phyloP scores from a whole-genome alignment of 2,797 vertebrate genomes.

The Champsocephalus esox region DNA sequence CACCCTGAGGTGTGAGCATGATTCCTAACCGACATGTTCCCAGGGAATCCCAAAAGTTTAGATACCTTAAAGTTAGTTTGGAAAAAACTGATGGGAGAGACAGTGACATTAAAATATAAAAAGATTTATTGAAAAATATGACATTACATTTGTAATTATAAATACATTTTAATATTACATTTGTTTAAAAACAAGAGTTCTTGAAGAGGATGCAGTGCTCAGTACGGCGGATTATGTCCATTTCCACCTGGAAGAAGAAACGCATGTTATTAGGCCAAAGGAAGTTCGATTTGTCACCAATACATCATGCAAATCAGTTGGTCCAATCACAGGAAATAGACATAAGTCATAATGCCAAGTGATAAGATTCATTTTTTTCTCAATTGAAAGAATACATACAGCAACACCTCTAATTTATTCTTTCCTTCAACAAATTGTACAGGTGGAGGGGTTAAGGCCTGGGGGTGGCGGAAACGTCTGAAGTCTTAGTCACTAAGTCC shows the following conservation, averaged over 20 bases:
- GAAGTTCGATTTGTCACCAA: background rate
- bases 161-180: constrained; percentile 24
- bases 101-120: background rate
- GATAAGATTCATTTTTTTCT: too few relatives aligned
- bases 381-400: too few relatives aligned
- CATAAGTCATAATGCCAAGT: too few relatives aligned
- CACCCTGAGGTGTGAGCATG: background rate
- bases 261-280: background rate
- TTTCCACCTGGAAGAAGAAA: constrained; percentile 57
- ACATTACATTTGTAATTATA: constrained; percentile 6
- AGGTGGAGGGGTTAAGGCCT: background rate
- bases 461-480: constrained; percentile 48
- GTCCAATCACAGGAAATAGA: background rate
- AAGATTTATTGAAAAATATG: constrained; percentile 34
- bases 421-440: too few relatives aligned
- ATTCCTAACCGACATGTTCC: background rate
- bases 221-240: constrained; percentile 31
- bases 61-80: background rate
- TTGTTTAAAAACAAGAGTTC: constrained; percentile 4
- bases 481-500: too few relatives aligned
- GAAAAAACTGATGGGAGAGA: background rate
- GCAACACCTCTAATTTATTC: too few relatives aligned
- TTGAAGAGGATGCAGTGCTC: constrained; percentile 12
- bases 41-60: too few relatives aligned
- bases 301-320: background rate